Conservation (phyloP, 2,888 invertebrate genomes). For the Miltochrista miniata region DNA sequence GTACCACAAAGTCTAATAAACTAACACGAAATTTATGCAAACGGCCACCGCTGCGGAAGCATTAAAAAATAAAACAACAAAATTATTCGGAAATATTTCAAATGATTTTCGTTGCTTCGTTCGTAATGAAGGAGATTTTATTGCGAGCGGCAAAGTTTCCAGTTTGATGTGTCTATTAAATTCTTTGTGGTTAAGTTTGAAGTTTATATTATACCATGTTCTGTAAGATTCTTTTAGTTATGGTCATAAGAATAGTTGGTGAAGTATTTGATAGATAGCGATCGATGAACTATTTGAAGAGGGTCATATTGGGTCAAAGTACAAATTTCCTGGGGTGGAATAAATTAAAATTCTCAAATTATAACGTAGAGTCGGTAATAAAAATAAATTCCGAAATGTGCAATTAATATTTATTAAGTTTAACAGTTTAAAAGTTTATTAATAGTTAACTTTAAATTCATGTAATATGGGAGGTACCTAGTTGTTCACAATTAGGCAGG, state of each 20-base stretch:
- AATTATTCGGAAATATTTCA: conserved; percentile 39
- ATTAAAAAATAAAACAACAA: conserved; percentile 63
- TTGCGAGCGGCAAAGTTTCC: conserved; percentile 49
- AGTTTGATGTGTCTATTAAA: conserved; percentile 67
- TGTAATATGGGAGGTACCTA: too few relatives aligned
- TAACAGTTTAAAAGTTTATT: too few relatives aligned
- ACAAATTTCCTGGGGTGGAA: not conserved
- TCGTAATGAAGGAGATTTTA: conserved; percentile 55
- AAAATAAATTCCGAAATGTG: not conserved
- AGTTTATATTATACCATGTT: conserved; percentile 17
- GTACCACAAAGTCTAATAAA: conserved; percentile 44
- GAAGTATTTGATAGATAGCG: conserved; percentile 44
- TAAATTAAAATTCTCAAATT: not conserved
- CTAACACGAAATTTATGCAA: conserved; percentile 63
- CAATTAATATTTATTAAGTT: not conserved
- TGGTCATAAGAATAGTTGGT: conserved; percentile 42
- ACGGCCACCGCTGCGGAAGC: conserved; percentile 52
- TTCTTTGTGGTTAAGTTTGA: conserved; percentile 50
- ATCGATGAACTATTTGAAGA: conserved; percentile 22
- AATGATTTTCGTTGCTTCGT: conserved; percentile 45
- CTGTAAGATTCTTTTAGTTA: conserved; percentile 44
- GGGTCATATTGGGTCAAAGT: conserved; percentile 1
- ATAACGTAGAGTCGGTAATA: not conserved
- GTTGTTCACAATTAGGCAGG: too few relatives aligned
- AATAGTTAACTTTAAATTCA: too few relatives aligned